Conservation (phyloP, 2,113 vertebrate species). For the Actenoides hombroni region DNA sequence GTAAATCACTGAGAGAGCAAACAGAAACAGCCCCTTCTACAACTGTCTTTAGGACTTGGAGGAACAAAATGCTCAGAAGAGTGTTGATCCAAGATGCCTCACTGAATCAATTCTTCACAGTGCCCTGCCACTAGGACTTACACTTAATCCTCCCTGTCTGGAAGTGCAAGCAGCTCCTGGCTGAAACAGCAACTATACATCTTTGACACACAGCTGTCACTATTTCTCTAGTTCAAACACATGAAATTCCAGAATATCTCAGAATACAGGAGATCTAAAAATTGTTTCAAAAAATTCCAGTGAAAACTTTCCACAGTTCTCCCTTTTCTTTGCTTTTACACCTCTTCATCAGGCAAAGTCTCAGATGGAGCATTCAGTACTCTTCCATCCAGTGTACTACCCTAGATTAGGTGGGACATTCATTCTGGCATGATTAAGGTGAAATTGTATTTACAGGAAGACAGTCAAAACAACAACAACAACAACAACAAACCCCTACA, state of each 20-base stretch:
- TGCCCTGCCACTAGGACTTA: not conserved
- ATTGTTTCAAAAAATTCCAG: not conserved
- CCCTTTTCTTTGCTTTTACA: not conserved
- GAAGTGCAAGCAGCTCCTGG: not conserved
- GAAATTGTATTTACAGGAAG: not conserved
- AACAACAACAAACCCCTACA: not conserved
- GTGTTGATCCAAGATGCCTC: not conserved
- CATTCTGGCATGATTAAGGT: not conserved
- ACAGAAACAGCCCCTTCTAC: not conserved
- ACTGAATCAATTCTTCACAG: rapidly evolving
- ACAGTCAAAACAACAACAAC: not conserved
- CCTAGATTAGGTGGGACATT: not conserved
- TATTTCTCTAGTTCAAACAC: not conserved
- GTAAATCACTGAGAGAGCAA: rapidly evolving
- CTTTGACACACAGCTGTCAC: not conserved
- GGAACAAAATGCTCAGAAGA: not conserved
- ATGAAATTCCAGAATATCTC: not conserved
- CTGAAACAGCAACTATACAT: not conserved
- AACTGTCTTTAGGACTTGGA: not conserved
- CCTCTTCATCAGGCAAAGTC: not conserved
- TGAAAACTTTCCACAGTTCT: not conserved
- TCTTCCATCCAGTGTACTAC: not conserved
- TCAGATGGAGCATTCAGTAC: not conserved
- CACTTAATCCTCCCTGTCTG: not conserved
- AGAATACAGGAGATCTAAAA: not conserved